These are phyloP conservation scores for Yponomeuta sedellus DNA, from an alignment of 2,888 invertebrate species.

Conservation along the genomic window DNA sequence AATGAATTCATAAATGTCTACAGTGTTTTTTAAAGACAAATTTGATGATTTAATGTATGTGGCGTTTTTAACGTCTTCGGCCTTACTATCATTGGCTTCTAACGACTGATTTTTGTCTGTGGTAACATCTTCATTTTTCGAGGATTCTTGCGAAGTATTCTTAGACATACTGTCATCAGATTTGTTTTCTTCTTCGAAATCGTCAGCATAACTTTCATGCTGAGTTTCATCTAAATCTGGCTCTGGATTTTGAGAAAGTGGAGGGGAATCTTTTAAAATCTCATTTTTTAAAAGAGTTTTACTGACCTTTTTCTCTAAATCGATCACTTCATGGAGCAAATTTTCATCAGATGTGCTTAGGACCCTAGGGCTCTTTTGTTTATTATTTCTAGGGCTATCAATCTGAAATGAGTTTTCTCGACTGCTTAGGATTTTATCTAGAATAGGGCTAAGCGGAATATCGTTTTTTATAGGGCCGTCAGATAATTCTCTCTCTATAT, in stretches of 20 bases:
- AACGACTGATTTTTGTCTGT: not conserved
- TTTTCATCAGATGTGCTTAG: conserved; percentile 66
- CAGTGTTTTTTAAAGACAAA: conserved; percentile 56
- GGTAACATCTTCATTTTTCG: not conserved
- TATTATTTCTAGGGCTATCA: conserved; percentile 35
- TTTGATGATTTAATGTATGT: conserved; percentile 47
- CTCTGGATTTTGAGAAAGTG: conserved; percentile 12
- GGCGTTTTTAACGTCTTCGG: conserved; percentile 30
- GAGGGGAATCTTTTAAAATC: not conserved
- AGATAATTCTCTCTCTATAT: conserved; percentile 60
- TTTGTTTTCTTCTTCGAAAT: conserved; percentile 53
- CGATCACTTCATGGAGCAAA: conserved; percentile 60
- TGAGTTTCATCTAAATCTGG: conserved; percentile 25
- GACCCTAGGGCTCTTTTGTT: conserved; percentile 35
- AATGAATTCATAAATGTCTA: conserved; percentile 64
- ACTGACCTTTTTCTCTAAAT: conserved; percentile 54
- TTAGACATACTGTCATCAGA: conserved; percentile 8
- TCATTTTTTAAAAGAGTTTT: conserved; percentile 40
- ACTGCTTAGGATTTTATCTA: conserved; percentile 58
- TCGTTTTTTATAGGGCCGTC: conserved; percentile 47
- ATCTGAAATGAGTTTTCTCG: conserved; percentile 52
- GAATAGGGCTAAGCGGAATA: conserved; percentile 52
- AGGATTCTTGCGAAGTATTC: conserved; percentile 16
- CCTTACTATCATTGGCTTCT: conserved; percentile 1
- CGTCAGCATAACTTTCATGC: conserved; percentile 57